Evolutionary conservation across 2,797 vertebrate species (phyloP), one percentile per base, ranked within the genome.

Genomic region (Myripristis murdjan): DNA sequence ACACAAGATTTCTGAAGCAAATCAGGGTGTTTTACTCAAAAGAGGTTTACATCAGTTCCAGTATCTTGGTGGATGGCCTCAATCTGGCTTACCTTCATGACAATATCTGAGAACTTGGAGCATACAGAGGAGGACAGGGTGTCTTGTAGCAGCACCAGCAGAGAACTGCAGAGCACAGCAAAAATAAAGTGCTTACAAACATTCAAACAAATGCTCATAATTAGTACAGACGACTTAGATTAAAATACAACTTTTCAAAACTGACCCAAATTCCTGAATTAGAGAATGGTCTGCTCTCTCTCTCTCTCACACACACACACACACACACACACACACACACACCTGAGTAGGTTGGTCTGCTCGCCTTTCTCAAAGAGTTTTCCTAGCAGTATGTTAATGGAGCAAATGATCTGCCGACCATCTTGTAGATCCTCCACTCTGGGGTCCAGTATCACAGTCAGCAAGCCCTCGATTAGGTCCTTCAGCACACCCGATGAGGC

Each of bases 281-380:
- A n/a, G n/a, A n/a, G n/a, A n/a, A n/a, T n/a, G n/a, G n/a, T n/a
- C n/a, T n/a, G n/a, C n/a, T n/a, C n/a, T n/a, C n/a, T n/a, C n/a
- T n/a, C n/a, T n/a, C n/a, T n/a, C n/a, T n/a, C n/a, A n/a, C n/a
- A n/a, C n/a, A n/a, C n/a, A n/a, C n/a, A n/a, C n/a, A 3, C 7
- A 23, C n/a, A n/a, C n/a, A n/a, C n/a, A n/a, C n/a, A n/a, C n/a
- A n/a, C n/a, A 3, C 7, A 23, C 20, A 18, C 65, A 37, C 22
- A 96, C 96, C 96, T 96, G 53, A 97, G 80, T 57, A 97, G 95
- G 81, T 96, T 96, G 57, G 96, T 96, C 82, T 96, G 95, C 81
- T 97, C 96, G 9, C 96, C 96, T 70, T 95, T 96, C 82, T 96
- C 94, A 70, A 97, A 88, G 82, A 97, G 95, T 73, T 94, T 95